Conservation (phyloP, 2,113 vertebrate species). For the Syngnathus typhle region DNA sequence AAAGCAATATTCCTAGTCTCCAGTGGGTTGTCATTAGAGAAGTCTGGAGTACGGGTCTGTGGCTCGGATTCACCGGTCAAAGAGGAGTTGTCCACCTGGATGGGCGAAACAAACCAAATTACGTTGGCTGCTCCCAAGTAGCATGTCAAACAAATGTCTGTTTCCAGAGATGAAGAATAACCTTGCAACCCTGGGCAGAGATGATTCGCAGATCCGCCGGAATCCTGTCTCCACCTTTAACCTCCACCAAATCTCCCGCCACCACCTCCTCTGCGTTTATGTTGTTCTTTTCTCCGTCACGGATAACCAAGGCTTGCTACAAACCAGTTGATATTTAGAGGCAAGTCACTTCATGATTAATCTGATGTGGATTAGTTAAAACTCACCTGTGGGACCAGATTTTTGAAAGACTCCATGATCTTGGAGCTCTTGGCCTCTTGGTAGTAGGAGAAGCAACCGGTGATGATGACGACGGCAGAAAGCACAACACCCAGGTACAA, state of each 20-base stretch:
- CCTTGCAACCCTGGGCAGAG: constrained; percentile 92
- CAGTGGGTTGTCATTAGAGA: constrained; percentile 88
- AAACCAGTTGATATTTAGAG: neutral
- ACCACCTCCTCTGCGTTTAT: constrained; percentile 91
- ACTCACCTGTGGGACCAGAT: constrained; percentile 92
- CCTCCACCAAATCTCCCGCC: constrained; percentile 88
- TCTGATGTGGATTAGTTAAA: neutral
- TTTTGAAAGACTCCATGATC: constrained; percentile 99
- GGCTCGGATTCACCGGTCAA: constrained; percentile 94
- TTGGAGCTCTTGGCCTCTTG: constrained; percentile 98
- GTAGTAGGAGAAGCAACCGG: constrained; percentile 94
- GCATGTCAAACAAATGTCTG: neutral
- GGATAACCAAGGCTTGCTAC: constrained; percentile 93
- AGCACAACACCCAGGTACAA: constrained; percentile 91
- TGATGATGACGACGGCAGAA: constrained; percentile 91
- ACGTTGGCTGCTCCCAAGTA: neutral
- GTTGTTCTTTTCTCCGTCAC: constrained; percentile 87
- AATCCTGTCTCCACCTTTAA: constrained; percentile 94
- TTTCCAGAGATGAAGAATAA: constrained; percentile 32
- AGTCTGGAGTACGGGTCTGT: constrained; percentile 88
- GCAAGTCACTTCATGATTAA: neutral
- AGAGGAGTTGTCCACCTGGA: constrained; percentile 93
- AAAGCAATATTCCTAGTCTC: constrained; percentile 92
- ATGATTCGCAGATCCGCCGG: constrained; percentile 89
- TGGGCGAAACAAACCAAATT: neutral